Conservation (phyloP, 2,888 invertebrate species). For the Dimorphilus gyrociliatus region DNA sequence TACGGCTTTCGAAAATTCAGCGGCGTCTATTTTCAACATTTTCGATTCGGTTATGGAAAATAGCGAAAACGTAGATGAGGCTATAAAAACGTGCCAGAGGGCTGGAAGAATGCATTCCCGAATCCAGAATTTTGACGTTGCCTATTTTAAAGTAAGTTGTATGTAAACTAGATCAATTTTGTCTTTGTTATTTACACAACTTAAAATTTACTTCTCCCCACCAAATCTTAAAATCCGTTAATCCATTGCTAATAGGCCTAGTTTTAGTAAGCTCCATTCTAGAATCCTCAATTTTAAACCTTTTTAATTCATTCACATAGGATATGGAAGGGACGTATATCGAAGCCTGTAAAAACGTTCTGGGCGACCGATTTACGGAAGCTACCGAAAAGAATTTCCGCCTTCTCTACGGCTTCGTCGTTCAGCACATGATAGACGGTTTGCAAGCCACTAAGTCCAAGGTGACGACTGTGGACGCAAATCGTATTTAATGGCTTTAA, state of each 20-base stretch:
- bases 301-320: conserved; percentile 43
- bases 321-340: conserved; percentile 73
- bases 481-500: too few species aligned
- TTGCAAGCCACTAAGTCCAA: too few species aligned
- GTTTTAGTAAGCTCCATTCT: background rate
- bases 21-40: conserved; percentile 16
- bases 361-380: conserved; percentile 71
- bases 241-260: background rate
- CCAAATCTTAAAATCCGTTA: conserved; percentile 1
- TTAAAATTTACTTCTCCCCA: background rate
- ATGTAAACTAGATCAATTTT: background rate
- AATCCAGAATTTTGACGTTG: conserved; percentile 8
- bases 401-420: background rate
- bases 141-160: conserved; percentile 9
- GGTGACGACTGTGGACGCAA: conserved; percentile 2
- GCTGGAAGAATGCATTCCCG: conserved; percentile 8
- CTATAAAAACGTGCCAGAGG: conserved; percentile 9
- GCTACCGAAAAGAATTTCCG: conserved; percentile 53
- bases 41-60: conserved; percentile 20
- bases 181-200: conserved; percentile 1
- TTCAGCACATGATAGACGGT: background rate
- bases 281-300: background rate
- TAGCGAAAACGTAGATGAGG: conserved; percentile 16
- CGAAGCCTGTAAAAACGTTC: conserved; percentile 61
- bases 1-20: conserved; percentile 16